phyloP scores from a whole-genome alignment of 1,140 invertebrate genomes.

The Calosoma granatense region DNA sequence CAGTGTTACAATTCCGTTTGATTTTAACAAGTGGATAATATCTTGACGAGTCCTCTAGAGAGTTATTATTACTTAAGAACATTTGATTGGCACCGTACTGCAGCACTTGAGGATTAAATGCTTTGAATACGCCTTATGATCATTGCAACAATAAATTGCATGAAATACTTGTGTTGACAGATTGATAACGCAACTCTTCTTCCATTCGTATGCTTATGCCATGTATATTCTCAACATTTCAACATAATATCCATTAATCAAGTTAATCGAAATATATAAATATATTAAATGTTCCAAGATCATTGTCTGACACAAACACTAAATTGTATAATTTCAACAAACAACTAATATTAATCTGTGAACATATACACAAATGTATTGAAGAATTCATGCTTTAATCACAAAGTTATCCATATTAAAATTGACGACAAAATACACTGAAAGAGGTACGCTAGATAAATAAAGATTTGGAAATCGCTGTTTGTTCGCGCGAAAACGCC shows the following conservation, averaged over 20 bases:
- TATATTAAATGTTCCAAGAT: neutral
- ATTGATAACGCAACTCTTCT: neutral
- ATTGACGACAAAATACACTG: too few species aligned
- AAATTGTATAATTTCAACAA: too few species aligned
- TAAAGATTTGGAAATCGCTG: too few species aligned
- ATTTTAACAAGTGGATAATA: neutral
- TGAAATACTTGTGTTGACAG: neutral
- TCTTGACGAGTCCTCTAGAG: neutral
- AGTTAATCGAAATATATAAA: neutral
- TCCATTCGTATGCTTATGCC: neutral
- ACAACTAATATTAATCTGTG: too few species aligned
- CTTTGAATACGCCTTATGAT: slow-evolving; percentile 6
- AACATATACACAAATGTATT: too few species aligned
- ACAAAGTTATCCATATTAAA: too few species aligned
- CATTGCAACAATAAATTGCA: slow-evolving; percentile 2
- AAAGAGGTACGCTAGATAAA: too few species aligned
- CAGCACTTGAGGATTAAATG: neutral
- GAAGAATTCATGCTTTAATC: too few species aligned
- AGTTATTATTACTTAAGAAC: neutral
- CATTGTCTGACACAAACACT: too few species aligned
- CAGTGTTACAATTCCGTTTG: neutral
- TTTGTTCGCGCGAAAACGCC: too few species aligned
- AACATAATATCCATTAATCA: neutral
- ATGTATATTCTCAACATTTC: neutral
- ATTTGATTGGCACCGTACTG: slow-evolving; percentile 8